These are phyloP conservation scores for Edolisoma coerulescens DNA, from an alignment of 2,113 vertebrate genomes.

Conservation along the genomic window DNA sequence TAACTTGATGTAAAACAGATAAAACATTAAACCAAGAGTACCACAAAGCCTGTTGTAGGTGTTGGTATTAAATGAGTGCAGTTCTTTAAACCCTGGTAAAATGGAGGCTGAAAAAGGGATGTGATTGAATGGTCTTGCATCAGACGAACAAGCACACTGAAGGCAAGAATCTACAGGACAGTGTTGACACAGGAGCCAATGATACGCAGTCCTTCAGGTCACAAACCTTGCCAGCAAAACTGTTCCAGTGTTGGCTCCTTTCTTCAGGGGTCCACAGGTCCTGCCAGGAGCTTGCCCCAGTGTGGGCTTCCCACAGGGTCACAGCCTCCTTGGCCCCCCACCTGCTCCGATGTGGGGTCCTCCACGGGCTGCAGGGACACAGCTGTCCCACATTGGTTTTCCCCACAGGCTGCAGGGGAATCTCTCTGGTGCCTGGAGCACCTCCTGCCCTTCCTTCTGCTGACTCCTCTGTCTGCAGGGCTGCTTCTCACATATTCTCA, in stretches of 20 bases:
- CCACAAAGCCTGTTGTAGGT: neutral
- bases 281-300: neutral
- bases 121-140: neutral
- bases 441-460: neutral
- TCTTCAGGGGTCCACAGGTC: no score
- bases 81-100: neutral
- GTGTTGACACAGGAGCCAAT: neutral
- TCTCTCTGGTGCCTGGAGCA: accelerated
- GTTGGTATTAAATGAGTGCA: neutral
- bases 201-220: neutral
- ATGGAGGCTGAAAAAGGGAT: neutral
- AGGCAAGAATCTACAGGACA: neutral
- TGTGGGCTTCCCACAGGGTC: neutral
- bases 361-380: neutral
- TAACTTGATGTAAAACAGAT: neutral
- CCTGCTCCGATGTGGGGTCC: accelerated
- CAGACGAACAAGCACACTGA: neutral
- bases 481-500: neutral
- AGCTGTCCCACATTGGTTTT: neutral
- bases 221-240: neutral
- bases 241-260: neutral
- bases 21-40: neutral
- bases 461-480: neutral
- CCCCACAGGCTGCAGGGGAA: accelerated
- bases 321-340: accelerated